Percentiles rank a stretch among this genome's conserved stretches.
Conservation (phyloP, 1,140 invertebrate genomes). For the Drosophila quadrilineata region DNA sequence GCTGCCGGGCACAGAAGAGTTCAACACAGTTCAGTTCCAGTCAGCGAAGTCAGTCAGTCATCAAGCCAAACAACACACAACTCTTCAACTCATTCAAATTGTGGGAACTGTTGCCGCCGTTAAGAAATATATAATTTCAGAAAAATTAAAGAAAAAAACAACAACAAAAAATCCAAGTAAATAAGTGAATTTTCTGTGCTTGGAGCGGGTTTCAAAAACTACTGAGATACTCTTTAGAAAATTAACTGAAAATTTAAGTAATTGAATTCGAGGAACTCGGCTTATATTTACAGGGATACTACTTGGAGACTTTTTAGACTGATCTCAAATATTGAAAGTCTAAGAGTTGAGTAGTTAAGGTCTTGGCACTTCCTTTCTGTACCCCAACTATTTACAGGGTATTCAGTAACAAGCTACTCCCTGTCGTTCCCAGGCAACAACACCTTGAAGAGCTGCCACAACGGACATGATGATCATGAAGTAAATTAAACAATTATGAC, state of each 20-base stretch:
- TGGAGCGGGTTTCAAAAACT: no score
- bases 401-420: neutral
- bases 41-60: slow-evolving; percentile 51
- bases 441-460: slow-evolving; percentile 11
- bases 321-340: no score
- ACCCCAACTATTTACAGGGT: neutral
- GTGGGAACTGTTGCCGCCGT: slow-evolving; percentile 46
- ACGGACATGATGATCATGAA: slow-evolving; percentile 40
- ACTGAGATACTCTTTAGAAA: no score
- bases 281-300: no score
- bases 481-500: slow-evolving; percentile 76
- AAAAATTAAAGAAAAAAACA: neutral
- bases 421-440: slow-evolving; percentile 22
- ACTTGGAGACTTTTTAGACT: no score
- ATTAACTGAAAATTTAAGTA: no score
- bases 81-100: slow-evolving; percentile 53
- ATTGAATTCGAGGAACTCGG: no score
- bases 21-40: slow-evolving; percentile 34
- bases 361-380: no score
- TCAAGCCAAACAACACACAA: slow-evolving; percentile 51
- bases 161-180: neutral
- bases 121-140: slow-evolving; percentile 17
- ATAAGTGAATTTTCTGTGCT: neutral
- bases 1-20: slow-evolving; percentile 61
- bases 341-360: no score